These are phyloP conservation scores for Arvicanthis niloticus DNA, from an alignment of 2,113 vertebrate species.

Conservation along the genomic window DNA sequence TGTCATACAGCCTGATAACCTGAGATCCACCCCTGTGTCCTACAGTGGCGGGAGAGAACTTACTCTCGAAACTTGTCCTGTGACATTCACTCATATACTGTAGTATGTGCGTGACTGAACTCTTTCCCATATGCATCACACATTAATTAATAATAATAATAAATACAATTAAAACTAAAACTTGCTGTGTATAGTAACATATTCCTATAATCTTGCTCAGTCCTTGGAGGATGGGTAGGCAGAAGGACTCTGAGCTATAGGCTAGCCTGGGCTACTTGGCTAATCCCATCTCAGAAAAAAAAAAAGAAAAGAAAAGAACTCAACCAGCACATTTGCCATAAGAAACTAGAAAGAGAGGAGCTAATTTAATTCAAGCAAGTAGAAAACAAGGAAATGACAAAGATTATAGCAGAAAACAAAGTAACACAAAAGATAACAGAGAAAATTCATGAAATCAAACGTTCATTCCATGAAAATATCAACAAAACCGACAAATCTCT, in stretches of 20 bases:
- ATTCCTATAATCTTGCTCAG: not conserved
- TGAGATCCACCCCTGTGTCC: not conserved
- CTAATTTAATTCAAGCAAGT: slow-evolving; percentile 29
- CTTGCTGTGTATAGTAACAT: not conserved
- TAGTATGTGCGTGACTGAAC: not conserved
- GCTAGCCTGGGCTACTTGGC: not conserved
- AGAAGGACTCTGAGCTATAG: not conserved
- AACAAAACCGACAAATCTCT: slow-evolving; percentile 15
- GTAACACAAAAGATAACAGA: not conserved
- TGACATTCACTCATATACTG: not conserved
- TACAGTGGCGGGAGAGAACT: not conserved
- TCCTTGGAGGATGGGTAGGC: not conserved
- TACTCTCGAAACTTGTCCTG: not conserved
- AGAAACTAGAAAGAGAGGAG: slow-evolving; percentile 9
- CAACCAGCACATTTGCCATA: not conserved
- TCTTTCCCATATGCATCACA: not conserved
- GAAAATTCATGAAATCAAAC: slow-evolving; percentile 17
- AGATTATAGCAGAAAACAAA: not conserved
- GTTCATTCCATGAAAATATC: not conserved
- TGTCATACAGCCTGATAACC: not conserved
- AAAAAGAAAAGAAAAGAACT: not conserved
- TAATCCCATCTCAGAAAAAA: not conserved
- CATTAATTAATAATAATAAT: not conserved
- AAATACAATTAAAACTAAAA: not conserved
- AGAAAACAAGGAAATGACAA: not conserved